Percentiles rank a stretch among this genome's conserved stretches.
phyloP scores from a whole-genome alignment of 2,888 invertebrate species.

The Spialia ferax region DNA sequence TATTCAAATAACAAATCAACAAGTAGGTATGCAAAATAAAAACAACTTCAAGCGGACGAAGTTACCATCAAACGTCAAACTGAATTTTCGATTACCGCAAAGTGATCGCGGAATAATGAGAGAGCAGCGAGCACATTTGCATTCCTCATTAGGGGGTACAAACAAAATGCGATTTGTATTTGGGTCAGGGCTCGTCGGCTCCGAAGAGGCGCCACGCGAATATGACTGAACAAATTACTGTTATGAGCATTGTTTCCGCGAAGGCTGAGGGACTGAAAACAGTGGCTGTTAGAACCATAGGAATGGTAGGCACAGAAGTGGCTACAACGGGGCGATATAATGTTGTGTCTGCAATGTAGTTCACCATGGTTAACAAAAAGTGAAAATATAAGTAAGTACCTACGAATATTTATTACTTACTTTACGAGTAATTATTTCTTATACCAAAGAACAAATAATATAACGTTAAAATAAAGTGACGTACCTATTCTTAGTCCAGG shows the following conservation, averaged over 20 bases:
- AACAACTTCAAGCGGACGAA: neutral
- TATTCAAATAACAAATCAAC: neutral
- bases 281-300: slow-evolving; percentile 41
- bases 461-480: too few relatives aligned
- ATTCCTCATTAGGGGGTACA: slow-evolving; percentile 31
- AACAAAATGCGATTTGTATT: slow-evolving; percentile 59
- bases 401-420: too few relatives aligned
- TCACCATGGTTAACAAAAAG: too few relatives aligned
- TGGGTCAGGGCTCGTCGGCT: slow-evolving; percentile 56
- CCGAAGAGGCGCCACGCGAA: slow-evolving; percentile 53
- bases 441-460: too few relatives aligned
- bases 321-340: too few relatives aligned
- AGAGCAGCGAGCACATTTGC: slow-evolving; percentile 19
- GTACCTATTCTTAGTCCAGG: too few relatives aligned
- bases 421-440: too few relatives aligned
- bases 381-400: too few relatives aligned
- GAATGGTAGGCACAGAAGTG: neutral
- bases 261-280: slow-evolving; percentile 48
- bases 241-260: slow-evolving; percentile 50
- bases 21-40: neutral
- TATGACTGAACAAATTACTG: slow-evolving; percentile 53
- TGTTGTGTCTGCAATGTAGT: too few relatives aligned
- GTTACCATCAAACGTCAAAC: neutral
- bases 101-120: slow-evolving; percentile 21
- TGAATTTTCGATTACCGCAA: slow-evolving; percentile 9